phyloP scores from a whole-genome alignment of 2,888 invertebrate genomes.

The Drosophila putrida region DNA sequence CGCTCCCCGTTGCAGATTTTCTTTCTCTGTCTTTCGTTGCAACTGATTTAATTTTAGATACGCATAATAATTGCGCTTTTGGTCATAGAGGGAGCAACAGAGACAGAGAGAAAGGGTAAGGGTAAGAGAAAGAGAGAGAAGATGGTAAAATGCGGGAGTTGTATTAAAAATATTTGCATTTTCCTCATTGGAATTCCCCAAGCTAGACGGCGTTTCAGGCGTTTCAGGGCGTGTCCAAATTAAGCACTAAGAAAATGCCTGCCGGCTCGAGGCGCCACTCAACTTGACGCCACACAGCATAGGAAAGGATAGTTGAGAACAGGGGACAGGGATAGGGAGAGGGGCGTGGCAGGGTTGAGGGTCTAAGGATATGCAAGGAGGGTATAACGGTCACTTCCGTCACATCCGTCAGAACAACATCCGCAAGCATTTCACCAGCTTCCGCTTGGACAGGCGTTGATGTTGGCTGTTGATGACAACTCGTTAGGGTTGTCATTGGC shows the following conservation, averaged over 20 bases:
- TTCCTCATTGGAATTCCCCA: slow-evolving; percentile 37
- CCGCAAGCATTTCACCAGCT: slow-evolving; percentile 64
- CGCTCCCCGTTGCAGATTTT: slow-evolving; percentile 20
- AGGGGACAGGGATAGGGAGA: background rate
- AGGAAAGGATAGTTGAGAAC: background rate
- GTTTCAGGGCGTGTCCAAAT: slow-evolving; percentile 37
- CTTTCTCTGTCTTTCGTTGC: slow-evolving; percentile 36
- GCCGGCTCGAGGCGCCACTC: slow-evolving; percentile 20
- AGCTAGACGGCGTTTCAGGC: slow-evolving; percentile 24
- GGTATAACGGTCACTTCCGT: slow-evolving; percentile 55
- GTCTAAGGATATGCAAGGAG: background rate
- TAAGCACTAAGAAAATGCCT: slow-evolving; percentile 21
- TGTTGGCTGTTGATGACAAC: slow-evolving; percentile 55
- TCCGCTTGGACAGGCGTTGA: slow-evolving; percentile 48
- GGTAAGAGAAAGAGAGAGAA: background rate
- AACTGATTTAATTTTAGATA: slow-evolving; percentile 77
- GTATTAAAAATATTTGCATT: slow-evolving; percentile 53
- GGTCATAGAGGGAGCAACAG: slow-evolving; percentile 1
- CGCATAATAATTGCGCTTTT: slow-evolving; percentile 70
- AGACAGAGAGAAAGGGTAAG: background rate
- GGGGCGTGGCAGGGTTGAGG: background rate
- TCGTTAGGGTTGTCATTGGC: slow-evolving; percentile 56
- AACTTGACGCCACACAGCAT: slow-evolving; percentile 16
- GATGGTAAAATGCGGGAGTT: background rate
- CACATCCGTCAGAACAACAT: slow-evolving; percentile 63